Evolutionary conservation across 2,888 invertebrate species (phyloP), one percentile per base, ranked within the genome.

Genomic region (Parelbella ahira): DNA sequence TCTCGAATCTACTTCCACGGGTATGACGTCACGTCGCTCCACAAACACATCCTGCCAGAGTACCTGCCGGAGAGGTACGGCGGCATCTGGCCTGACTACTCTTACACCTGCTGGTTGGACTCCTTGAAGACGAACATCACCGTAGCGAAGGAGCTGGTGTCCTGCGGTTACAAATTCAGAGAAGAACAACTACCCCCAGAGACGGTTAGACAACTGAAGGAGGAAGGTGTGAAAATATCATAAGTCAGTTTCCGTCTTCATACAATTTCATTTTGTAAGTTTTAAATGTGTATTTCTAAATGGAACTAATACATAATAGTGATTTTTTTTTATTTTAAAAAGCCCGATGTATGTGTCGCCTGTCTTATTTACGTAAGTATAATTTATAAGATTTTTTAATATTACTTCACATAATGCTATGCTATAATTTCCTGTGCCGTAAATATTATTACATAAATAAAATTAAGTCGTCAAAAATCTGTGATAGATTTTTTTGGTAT

Each of bases 71-170:
- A 91, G 63, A 86, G 88, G 36, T 93, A 93, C 56, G 93, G 92
- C 0, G 93, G 93, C 0, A 63, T 88, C 4, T 90, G 93, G 71
- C 92, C 92, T 0, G 93, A 94, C 57, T 91, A 92, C 56, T 88
- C 91, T 0, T 94, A 94, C 60, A 90, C 90, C n/a, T 89, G 91
- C 41, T 94, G 94, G 94, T 73, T 94, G 25, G 90, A 91, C 21
- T 88, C 88, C 2, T 75, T 94, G 21, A 86, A 80, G 47, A 88
- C 88, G 39, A 89, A 90, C 37, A 82, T 84, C 6, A 68, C 63
- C 19, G 86, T 94, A 28, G 86, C 90, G 1, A 90, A 90, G 61
- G 92, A 93, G 66, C 74, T 94, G 68, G 74, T 88, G 39, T 76
- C 83, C 3, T 75, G 91, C 37, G 94, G 94, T 1, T 93, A 92